These are phyloP conservation scores for Sthenelais limicola DNA, from an alignment of 2,888 invertebrate genomes.

Conservation along the genomic window DNA sequence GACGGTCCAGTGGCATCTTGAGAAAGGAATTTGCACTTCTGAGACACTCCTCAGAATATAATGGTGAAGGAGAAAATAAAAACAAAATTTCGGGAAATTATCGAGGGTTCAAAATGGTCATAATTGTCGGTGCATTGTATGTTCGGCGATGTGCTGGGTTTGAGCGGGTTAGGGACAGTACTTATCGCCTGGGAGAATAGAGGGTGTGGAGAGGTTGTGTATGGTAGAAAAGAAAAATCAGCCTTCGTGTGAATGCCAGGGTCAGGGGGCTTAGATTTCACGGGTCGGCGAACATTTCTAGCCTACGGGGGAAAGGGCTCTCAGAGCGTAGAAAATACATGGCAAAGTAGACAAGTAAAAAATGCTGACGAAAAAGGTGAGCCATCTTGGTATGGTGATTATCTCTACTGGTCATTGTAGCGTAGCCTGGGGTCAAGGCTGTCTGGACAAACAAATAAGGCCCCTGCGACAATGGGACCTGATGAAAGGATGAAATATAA, in stretches of 20 bases:
- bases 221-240: neutral
- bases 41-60: no score
- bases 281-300: constrained; percentile 25
- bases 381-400: constrained; percentile 17
- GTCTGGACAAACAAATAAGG: constrained; percentile 33
- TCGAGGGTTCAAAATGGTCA: neutral
- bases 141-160: constrained; percentile 9
- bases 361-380: constrained; percentile 1
- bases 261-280: constrained; percentile 27
- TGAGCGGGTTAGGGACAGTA: constrained; percentile 31
- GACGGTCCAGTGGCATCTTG: no score
- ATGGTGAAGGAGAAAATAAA: constrained; percentile 27
- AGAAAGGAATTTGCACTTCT: no score
- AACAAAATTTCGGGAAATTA: constrained; percentile 10
- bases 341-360: constrained; percentile 6
- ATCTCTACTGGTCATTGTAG: constrained; percentile 29
- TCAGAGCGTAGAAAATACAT: constrained; percentile 33
- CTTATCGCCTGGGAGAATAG: constrained; percentile 22
- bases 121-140: constrained; percentile 30
- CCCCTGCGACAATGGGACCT: constrained; percentile 2
- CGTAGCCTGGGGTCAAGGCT: constrained; percentile 21
- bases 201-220: neutral
- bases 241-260: no score
- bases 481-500: constrained; percentile 36
- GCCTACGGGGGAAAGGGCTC: constrained; percentile 24